These are phyloP conservation scores for Notamacropus eugenii DNA, from an alignment of 2,797 vertebrate genomes.

Conservation along the genomic window DNA sequence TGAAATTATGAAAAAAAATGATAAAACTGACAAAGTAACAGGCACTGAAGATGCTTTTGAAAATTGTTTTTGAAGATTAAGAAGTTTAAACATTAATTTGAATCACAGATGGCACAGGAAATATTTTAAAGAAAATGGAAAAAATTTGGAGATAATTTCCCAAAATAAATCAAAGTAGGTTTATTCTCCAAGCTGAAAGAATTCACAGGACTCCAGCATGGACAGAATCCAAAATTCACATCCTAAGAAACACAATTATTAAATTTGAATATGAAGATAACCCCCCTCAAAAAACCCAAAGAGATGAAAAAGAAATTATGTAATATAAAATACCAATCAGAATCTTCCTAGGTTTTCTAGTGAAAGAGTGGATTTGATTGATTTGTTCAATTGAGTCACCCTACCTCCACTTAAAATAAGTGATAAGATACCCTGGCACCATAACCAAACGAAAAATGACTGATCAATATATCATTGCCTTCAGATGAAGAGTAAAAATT, in stretches of 20 bases:
- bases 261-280: neutral
- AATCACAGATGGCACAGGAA: neutral
- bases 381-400: neutral
- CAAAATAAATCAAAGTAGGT: neutral
- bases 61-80: neutral
- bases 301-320: neutral
- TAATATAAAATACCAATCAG: neutral
- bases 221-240: neutral
- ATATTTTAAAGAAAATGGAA: neutral
- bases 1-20: neutral
- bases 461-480: neutral
- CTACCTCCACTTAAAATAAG: neutral
- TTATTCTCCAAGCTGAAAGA: neutral
- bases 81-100: conserved; percentile 3
- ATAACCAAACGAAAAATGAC: neutral
- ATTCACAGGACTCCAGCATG: neutral
- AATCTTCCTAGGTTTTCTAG: neutral
- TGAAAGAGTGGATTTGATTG: neutral
- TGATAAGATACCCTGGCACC: neutral
- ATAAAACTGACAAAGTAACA: neutral
- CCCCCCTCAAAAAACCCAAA: neutral
- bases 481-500: neutral
- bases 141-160: conserved; percentile 5
- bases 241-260: neutral
- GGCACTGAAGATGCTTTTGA: neutral